Evolutionary conservation across 2,797 vertebrate species (phyloP).

Genomic region (Darevskia nairensis): DNA sequence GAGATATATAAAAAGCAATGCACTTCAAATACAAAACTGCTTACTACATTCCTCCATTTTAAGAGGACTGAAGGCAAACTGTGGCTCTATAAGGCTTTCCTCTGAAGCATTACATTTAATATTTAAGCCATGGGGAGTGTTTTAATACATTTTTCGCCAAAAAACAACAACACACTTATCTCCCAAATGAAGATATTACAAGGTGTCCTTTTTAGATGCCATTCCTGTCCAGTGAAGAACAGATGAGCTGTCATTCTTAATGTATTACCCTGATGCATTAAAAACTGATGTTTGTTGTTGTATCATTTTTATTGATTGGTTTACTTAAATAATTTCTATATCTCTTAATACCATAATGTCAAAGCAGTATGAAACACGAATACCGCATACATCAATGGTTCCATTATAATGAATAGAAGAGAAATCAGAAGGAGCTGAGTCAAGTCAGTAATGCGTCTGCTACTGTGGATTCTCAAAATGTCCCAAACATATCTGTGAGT

Average conservation of each 20-base stretch:
- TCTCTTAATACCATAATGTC: no score
- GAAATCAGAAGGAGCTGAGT: neutral
- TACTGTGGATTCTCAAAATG: neutral
- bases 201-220: neutral
- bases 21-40: slow-evolving; percentile 18
- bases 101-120: slow-evolving; percentile 5
- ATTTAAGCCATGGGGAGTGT: neutral
- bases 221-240: neutral
- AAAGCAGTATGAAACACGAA: no score
- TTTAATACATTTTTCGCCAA: neutral
- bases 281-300: neutral
- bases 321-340: neutral
- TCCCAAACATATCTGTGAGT: neutral
- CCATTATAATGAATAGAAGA: neutral
- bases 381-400: no score
- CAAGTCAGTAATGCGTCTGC: neutral
- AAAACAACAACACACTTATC: neutral
- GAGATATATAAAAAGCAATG: slow-evolving; percentile 8
- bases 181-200: slow-evolving; percentile 6
- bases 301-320: neutral
- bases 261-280: neutral
- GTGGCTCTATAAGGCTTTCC: slow-evolving; percentile 1
- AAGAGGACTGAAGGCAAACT: neutral
- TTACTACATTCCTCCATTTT: neutral
- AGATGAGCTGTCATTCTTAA: neutral